These are phyloP conservation scores for Ctenosaura bakeri DNA, from an alignment of 2,797 vertebrate genomes.

Conservation along the genomic window DNA sequence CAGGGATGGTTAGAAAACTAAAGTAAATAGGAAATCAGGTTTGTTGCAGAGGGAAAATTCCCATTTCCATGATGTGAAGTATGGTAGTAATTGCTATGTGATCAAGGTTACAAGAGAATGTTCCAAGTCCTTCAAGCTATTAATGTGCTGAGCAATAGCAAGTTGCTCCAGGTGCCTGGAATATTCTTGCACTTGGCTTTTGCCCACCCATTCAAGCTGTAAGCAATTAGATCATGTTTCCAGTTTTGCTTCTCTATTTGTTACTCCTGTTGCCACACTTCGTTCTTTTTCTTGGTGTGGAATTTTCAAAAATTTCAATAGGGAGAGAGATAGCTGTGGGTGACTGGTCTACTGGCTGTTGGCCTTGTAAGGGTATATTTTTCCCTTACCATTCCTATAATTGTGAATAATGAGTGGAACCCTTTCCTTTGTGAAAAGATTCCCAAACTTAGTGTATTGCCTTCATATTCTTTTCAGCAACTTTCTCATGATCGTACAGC, in stretches of 20 bases:
- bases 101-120: not conserved
- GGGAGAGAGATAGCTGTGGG: not conserved
- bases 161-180: not conserved
- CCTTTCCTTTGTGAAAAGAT: not conserved
- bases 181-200: no score
- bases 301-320: not conserved
- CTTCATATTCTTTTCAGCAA: not conserved
- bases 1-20: not conserved
- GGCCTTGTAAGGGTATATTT: no score
- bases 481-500: not conserved
- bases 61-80: not conserved
- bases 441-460: not conserved
- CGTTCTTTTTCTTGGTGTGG: not conserved
- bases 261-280: not conserved
- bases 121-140: not conserved
- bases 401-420: not conserved
- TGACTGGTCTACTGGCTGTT: not conserved
- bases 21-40: not conserved
- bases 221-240: not conserved
- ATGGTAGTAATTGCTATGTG: not conserved
- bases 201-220: not conserved
- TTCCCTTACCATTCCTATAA: not conserved
- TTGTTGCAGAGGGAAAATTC: not conserved
- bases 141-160: not conserved
- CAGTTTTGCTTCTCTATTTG: no score